Base-by-base conservation (phyloP, 2,797 vertebrate species). In the Typhlichthys subterraneus region DNA sequence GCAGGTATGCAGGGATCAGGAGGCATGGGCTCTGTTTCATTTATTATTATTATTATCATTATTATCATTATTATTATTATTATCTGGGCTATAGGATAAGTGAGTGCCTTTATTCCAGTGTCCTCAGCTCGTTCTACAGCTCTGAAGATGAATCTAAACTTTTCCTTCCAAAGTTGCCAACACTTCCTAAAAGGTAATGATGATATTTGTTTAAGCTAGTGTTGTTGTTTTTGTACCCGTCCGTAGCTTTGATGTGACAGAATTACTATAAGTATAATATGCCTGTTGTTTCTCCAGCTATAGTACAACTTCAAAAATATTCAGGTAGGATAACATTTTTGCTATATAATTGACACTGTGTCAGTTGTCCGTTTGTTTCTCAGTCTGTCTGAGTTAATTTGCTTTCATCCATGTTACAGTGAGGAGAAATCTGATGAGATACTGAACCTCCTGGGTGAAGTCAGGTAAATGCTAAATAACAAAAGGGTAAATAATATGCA, bases 361-460 rank as follows among this genome's bases (percentile, higher is more conserved):
- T 59, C 9, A 60, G 10, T 57, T 54, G 31, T 61, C 45, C 7
- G 13, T 54, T 17, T 11, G 48, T 53, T 74, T 11, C 52, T 38
- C 6, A 9, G 29, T 65, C 12, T 70, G 19, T 5, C 7, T 61
- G 6, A 38, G 19, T 42, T 4, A 1, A 48, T 48, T 10, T 12
- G 47, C n/a, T 7, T 72, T 4, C 53, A 4, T 72, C 0, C 82
- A 11, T 85, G 14, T 92, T 85, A 63, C 89, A 99, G 98, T 89
- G 97, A 99, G 86, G 98, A 99, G 86, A 99, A 98, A 72, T 98
- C 97, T n/a, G 97, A 99, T 79, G 97, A 99, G 87, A 97, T 98
- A 71, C 94, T 97, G 88, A 99, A 98, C 81, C 96, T 99, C 38
- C 86, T 99, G 70, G 98, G 97, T 76, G 97, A 99, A 67, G 94